These are phyloP conservation scores for Gallinago stenura DNA, from an alignment of 2,797 vertebrate genomes.

Conservation along the genomic window DNA sequence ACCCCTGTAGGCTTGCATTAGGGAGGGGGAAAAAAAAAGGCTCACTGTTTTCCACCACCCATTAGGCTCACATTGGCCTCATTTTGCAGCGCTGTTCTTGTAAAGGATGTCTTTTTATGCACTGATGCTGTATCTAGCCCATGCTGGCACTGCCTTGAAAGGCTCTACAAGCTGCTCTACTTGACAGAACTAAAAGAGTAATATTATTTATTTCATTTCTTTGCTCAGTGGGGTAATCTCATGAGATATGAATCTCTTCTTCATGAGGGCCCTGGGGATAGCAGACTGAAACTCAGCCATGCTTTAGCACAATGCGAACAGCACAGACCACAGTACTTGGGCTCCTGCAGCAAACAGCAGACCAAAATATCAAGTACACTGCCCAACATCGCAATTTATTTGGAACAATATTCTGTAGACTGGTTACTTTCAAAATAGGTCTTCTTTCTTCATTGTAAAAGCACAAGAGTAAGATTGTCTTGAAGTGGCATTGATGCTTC, in stretches of 20 bases:
- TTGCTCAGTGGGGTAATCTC: conserved; percentile 65
- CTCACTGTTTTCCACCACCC: neutral
- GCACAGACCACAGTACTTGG: conserved; percentile 14
- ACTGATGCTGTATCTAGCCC: neutral
- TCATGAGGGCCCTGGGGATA: conserved; percentile 47
- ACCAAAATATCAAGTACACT: neutral
- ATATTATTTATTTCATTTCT: conserved; percentile 75
- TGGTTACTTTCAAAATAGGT: neutral
- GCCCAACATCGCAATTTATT: neutral
- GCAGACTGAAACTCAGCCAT: conserved; percentile 11
- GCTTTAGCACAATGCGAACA: conserved; percentile 2
- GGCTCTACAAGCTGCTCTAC: conserved; percentile 15
- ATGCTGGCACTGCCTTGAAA: conserved; percentile 33
- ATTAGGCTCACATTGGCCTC: neutral
- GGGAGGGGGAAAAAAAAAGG: neutral
- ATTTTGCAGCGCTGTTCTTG: neutral
- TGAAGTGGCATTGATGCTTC: neutral
- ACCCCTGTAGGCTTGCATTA: neutral
- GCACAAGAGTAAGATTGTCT: neutral
- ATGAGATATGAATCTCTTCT: conserved; percentile 70
- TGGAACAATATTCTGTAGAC: neutral
- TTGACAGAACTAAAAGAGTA: conserved; percentile 24
- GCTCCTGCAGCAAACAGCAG: conserved; percentile 17
- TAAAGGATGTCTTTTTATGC: conserved; percentile 7
- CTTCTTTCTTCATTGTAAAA: neutral